Base-by-base conservation (phyloP, 64 coral and sea anemone species). In the Actinia equina region DNA sequence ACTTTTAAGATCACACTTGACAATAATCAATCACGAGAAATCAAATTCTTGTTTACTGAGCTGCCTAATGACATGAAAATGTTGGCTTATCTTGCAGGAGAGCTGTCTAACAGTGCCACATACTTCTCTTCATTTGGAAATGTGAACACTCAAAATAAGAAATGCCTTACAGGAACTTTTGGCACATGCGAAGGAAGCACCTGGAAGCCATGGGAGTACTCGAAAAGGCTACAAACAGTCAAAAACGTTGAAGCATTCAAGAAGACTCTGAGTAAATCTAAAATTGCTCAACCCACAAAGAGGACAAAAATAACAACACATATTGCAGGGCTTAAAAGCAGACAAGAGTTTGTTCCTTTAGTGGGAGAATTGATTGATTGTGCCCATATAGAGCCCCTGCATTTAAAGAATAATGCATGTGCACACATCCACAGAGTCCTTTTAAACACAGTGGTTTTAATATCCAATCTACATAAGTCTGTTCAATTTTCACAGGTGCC, bases 11-110 rank as follows among this genome's bases (percentile, higher is more conserved):
- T 80, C 15, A 16, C 41, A 80, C 42, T 18, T 80, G 17, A 89
- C 9, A 82, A 52, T 53, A 51, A 61, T 43, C 23, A 86, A 49
- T 51, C 42, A 59, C 2, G 89, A 64, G 84, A 69, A 26, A 18
- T 89, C 53, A 89, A 44, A 15, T 92, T 95, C 80, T 41, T 84
- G 20, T 86, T 92, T 6, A 82, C 85, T 17, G 71, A 92, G 59
- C 55, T 95, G 2, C 89, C 94, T 45, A 95, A 92, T 83, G 94
- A 95, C 89, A 95, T 95, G 87, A 89, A 95, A 42, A 86, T 89
- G 77, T 63, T 89, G 79, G 87, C 87, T 49, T 80, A 59, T 76
- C 54, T 89, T 80, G 52, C 71, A 43, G 57, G 78, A 23, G 87
- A 89, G 43, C 53, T 82, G 6, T 7, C 26, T 4, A 82, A 82